Evolutionary conservation across 2,888 invertebrate genomes (phyloP).

Genomic region (Platycheirus albimanus): DNA sequence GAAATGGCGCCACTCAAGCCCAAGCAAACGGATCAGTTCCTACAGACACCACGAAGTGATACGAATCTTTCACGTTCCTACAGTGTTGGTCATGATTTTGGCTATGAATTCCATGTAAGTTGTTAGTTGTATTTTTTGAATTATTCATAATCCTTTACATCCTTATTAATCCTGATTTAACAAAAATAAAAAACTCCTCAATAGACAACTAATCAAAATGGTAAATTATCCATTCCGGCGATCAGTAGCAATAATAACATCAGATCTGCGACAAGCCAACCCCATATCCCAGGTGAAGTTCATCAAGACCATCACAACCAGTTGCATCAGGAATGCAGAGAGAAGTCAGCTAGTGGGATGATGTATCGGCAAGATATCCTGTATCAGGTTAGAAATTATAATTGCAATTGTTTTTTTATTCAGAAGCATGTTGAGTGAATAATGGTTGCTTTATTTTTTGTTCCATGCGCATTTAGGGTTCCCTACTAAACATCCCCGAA

Average conservation of each 20-base stretch:
- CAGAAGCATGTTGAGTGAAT: constrained; percentile 73
- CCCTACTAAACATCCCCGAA: constrained; percentile 84
- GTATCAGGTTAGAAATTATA: constrained; percentile 87
- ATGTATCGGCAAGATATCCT: constrained; percentile 94
- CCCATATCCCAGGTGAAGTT: constrained; percentile 80
- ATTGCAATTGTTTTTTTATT: no score
- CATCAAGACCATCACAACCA: constrained; percentile 51
- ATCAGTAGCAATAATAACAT: constrained; percentile 78
- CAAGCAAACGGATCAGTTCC: constrained; percentile 77
- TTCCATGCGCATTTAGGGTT: constrained; percentile 80
- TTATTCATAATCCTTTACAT: not conserved
- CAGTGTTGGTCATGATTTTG: constrained; percentile 79
- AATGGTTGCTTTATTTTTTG: constrained; percentile 29
- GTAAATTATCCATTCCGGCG: constrained; percentile 75
- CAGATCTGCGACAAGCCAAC: constrained; percentile 88
- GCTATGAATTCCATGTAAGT: constrained; percentile 59
- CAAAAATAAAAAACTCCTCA: not conserved
- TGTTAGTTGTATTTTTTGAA: no score
- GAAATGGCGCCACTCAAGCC: constrained; percentile 80
- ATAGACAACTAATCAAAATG: constrained; percentile 79
- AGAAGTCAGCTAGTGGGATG: constrained; percentile 87
- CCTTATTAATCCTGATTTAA: constrained; percentile 4
- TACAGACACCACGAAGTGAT: constrained; percentile 78
- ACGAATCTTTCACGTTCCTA: constrained; percentile 79
- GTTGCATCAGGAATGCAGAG: constrained; percentile 77